These are phyloP conservation scores for Drosophila heteroneura DNA, from an alignment of 2,888 invertebrate species.

Conservation along the genomic window DNA sequence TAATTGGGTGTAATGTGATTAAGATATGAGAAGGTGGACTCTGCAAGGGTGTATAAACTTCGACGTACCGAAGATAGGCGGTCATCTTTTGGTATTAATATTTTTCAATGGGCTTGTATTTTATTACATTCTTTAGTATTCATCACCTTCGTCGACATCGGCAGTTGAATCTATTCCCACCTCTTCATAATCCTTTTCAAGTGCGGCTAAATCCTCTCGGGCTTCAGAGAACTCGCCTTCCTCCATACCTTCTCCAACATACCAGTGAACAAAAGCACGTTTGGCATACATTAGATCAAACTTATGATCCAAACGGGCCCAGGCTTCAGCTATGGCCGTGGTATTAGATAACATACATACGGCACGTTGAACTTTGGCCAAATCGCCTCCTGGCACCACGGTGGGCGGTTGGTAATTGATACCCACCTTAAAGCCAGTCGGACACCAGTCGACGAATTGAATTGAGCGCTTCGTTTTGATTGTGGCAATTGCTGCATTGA, in stretches of 20 bases:
- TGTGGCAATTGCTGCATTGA: conserved; percentile 95
- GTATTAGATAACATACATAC: conserved; percentile 99
- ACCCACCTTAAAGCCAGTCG: conserved; percentile 93
- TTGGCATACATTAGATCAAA: conserved; percentile 98
- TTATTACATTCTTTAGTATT: conserved; percentile 86
- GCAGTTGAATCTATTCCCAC: conserved; percentile 91
- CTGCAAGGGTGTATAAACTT: not conserved
- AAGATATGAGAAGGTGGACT: not conserved
- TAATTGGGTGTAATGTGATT: not conserved
- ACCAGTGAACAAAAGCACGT: conserved; percentile 98
- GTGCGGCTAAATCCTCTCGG: conserved; percentile 92
- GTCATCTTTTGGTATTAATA: not conserved
- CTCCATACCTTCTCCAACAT: conserved; percentile 95
- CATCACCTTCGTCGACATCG: conserved; percentile 90
- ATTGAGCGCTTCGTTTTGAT: conserved; percentile 97
- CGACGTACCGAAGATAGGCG: not conserved
- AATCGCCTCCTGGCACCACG: conserved; percentile 95
- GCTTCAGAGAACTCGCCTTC: conserved; percentile 95
- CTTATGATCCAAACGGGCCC: conserved; percentile 97
- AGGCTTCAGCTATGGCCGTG: conserved; percentile 98
- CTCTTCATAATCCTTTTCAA: conserved; percentile 93
- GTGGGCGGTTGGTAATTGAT: conserved; percentile 96
- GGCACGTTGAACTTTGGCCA: conserved; percentile 96
- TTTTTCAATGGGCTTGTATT: not conserved
- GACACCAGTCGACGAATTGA: conserved; percentile 96